These are phyloP conservation scores for Electrona antarctica DNA, from an alignment of 2,113 vertebrate species.

Conservation along the genomic window DNA sequence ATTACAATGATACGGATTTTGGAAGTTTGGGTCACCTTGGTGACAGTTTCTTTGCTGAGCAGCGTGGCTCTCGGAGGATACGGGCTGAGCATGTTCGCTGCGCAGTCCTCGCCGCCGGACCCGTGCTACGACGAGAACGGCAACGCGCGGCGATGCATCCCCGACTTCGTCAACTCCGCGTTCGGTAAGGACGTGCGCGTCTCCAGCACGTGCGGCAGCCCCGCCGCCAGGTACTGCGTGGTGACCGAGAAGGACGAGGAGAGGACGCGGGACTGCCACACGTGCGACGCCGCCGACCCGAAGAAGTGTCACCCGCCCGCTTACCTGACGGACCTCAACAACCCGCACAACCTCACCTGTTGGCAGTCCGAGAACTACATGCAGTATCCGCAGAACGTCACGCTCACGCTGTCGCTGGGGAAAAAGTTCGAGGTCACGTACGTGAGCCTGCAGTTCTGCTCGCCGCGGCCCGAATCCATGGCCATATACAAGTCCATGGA, in stretches of 20 bases:
- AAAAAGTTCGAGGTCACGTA: slow-evolving; percentile 99
- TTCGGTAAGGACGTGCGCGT: slow-evolving; percentile 97
- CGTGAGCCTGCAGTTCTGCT: slow-evolving; percentile 98
- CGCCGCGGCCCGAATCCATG: slow-evolving; percentile 96
- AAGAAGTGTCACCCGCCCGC: slow-evolving; percentile 90
- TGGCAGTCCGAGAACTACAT: slow-evolving; percentile 97
- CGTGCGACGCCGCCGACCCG: slow-evolving; percentile 92
- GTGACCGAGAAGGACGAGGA: slow-evolving; percentile 92
- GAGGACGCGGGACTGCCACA: slow-evolving; percentile 89
- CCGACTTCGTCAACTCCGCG: slow-evolving; percentile 97
- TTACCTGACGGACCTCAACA: slow-evolving; percentile 97
- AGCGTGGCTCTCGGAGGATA: slow-evolving; percentile 80
- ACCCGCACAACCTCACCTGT: slow-evolving; percentile 98
- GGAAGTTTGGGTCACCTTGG: slow-evolving; percentile 84
- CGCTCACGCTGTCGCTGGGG: slow-evolving; percentile 92
- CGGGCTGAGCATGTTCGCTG: slow-evolving; percentile 91
- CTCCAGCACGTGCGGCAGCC: slow-evolving; percentile 93
- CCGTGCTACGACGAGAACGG: slow-evolving; percentile 97
- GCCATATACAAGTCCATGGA: slow-evolving; percentile 99
- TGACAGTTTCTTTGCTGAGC: slow-evolving; percentile 82
- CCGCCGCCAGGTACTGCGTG: slow-evolving; percentile 91
- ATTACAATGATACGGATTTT: slow-evolving; percentile 79
- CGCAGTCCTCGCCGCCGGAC: slow-evolving; percentile 92
- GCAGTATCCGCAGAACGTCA: slow-evolving; percentile 94
- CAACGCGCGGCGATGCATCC: slow-evolving; percentile 95